Evolutionary conservation across 2,797 vertebrate genomes (phyloP), one percentile per base, ranked within the genome.

Genomic region (Gadopsis bispinosus): DNA sequence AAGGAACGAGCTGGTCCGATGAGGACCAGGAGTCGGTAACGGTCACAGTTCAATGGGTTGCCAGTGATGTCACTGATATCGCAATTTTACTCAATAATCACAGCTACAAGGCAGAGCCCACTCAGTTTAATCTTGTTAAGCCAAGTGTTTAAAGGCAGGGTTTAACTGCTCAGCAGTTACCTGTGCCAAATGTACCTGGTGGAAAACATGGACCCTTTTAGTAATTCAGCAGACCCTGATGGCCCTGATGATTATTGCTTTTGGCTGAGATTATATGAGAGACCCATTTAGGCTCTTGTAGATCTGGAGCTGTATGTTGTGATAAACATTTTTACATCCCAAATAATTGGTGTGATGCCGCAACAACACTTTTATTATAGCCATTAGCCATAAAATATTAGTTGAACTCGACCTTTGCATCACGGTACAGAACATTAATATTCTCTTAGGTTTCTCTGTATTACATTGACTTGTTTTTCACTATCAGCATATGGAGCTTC

Each of bases 81-180:
- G 39, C 43, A 61, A 43, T 68, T 74, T 81, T 37, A 61, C 47
- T 77, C 65, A 64, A 66, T 79, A 77, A 77, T 79, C 78, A 37
- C 22, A 65, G 77, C 77, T 73, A 79, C 54, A 16, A 85, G 85
- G 63, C 73, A 84, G 53, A 80, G 66, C 20, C 60, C 70, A 54
- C 78, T 85, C 58, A 54, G 26, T 74, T 75, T 72, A 85, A 88
- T 90, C 80, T 80, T 69, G 77, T 83, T 82, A 84, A 87, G 55
- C 85, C 77, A 64, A 77, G 80, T 66, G 73, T 78, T 81, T 78
- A 86, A 78, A 84, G 59, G 58, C 63, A 77, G n/a, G 69, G 66
- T 81, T 83, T 71, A 79, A 70, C 64, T 77, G 61, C 55, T 78
- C 55, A 0, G 63, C 48, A 66, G 70, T 68, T 83, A 83, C 72